Evolutionary conservation across 2,888 invertebrate species (phyloP).

Genomic region (Muschampia plurimacula): DNA sequence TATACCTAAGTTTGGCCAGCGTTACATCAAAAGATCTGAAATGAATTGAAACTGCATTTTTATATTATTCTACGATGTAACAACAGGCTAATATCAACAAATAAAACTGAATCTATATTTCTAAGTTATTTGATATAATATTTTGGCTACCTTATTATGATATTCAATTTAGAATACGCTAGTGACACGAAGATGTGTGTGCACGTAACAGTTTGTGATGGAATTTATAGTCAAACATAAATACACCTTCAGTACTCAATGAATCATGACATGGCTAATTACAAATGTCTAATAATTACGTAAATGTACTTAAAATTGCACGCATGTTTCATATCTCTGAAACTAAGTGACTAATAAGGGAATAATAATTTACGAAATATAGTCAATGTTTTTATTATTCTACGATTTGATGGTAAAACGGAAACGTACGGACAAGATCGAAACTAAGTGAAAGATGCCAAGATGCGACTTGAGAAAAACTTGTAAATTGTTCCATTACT

Average conservation of each 20-base stretch:
- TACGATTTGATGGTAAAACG: no score
- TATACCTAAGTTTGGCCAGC: constrained; percentile 27
- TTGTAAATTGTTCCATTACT: no score
- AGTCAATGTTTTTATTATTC: not conserved
- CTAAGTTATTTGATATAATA: constrained; percentile 10
- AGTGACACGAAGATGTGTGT: not conserved
- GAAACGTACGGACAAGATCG: no score
- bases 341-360: not conserved
- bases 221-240: not conserved
- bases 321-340: not conserved
- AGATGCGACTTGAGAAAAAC: no score
- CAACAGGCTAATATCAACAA: constrained; percentile 20
- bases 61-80: not conserved
- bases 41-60: not conserved
- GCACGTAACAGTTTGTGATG: not conserved
- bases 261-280: not conserved
- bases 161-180: not conserved
- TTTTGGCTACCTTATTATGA: not conserved
- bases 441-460: no score
- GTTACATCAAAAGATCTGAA: constrained; percentile 7
- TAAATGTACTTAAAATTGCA: constrained; percentile 8
- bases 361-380: not conserved
- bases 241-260: not conserved
- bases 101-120: constrained; percentile 21
- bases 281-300: not conserved